Evolutionary conservation across 2,113 vertebrate genomes (phyloP), one percentile per base, ranked within the genome.

Genomic region (Takifugu flavidus): DNA sequence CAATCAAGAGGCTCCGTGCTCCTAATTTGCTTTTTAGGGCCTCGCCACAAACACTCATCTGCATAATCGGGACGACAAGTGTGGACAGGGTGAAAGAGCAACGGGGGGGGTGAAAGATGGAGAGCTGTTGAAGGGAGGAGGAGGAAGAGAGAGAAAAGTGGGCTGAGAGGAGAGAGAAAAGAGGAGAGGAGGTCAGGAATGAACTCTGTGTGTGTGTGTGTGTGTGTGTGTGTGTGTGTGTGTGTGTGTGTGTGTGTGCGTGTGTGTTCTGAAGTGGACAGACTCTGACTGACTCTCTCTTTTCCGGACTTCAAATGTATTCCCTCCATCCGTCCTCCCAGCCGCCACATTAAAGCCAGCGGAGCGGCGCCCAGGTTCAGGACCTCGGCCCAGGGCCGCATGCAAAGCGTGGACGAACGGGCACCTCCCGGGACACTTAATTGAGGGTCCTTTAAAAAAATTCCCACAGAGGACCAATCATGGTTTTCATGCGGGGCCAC

Each of bases 1-100:
- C 84, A 84, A 84, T 89, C 88, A 87, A 88, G 87, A 85, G 83
- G 88, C 88, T 89, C 90, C 90, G 83, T 74, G 62, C 79, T 76
- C 86, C 89, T 87, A 91, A 91, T 91, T 90, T 89, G 89, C 88
- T 92, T 91, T 83, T 90, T 87, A 89, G 85, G 86, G 84, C 76
- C 80, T 28, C 15, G 1, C 59, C 77, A 72, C 80, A 88, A 90
- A 93, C 81, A 66, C 88, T 93, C 89, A 94, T 94, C 89, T 92
- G 88, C 94, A 94, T 96, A 94, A 95, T 96, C 92, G 80, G 85
- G 86, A 89, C 89, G 94, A 95, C 93, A 93, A 91, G 93, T 94
- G 91, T 94, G 92, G 91, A 88, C 77, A 77, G 89, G 80, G 85
- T 90, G 72, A 77, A 78, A 70, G 85, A 86, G 78, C 4, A 53